Evolutionary conservation across 1,140 invertebrate genomes (phyloP).

Genomic region (Drosophila parvula): DNA sequence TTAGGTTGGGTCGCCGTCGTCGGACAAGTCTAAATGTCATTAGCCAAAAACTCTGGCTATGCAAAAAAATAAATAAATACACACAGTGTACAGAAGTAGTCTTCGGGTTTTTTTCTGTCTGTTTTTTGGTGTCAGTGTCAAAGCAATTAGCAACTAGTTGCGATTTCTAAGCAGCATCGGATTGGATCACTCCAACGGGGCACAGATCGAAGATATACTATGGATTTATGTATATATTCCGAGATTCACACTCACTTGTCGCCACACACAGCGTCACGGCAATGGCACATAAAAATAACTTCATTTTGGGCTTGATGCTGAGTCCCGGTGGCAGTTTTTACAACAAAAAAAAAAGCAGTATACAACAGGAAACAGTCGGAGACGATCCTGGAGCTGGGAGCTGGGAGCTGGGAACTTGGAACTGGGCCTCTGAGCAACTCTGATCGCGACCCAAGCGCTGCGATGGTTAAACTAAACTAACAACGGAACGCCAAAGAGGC

Average conservation of each 20-base stretch:
- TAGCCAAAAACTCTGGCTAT: constrained; percentile 11
- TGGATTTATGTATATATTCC: background rate
- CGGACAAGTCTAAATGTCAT: constrained; percentile 34
- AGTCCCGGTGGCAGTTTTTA: constrained; percentile 2
- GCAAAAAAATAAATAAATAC: constrained; percentile 3
- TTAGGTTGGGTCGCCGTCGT: constrained; percentile 16
- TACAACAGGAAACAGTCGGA: constrained; percentile 4
- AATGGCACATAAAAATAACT: constrained; percentile 77
- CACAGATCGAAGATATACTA: constrained; percentile 21
- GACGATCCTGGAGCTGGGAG: constrained; percentile 20
- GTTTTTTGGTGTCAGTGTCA: constrained; percentile 65
- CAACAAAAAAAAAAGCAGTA: constrained; percentile 18
- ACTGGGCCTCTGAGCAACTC: constrained; percentile 42
- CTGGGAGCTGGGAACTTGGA: constrained; percentile 9
- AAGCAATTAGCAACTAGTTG: constrained; percentile 67
- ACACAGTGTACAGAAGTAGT: constrained; percentile 1
- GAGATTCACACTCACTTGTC: constrained; percentile 76
- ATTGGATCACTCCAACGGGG: constrained; percentile 9
- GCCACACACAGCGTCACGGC: constrained; percentile 73
- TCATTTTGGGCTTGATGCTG: constrained; percentile 64
- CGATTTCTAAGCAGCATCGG: constrained; percentile 16
- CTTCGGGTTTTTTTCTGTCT: background rate
- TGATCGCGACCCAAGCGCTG: constrained; percentile 71
- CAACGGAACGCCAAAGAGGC: constrained; percentile 69
- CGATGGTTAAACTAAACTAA: constrained; percentile 83